These are phyloP conservation scores for Doris montereyensis DNA, from an alignment of 2,888 invertebrate species.

Conservation along the genomic window DNA sequence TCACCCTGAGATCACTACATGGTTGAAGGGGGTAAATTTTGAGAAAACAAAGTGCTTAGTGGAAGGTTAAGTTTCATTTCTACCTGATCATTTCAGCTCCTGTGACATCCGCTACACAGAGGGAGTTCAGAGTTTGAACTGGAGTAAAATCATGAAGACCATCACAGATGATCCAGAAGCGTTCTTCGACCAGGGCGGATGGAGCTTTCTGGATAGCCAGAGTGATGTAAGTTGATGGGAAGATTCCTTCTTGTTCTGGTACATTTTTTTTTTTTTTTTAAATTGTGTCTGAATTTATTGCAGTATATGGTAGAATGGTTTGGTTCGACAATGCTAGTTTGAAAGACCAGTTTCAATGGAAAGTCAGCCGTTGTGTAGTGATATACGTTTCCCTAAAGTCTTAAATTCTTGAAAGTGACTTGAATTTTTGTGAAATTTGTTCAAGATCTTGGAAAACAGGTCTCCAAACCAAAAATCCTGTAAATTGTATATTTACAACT, in stretches of 20 bases:
- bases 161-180: slow-evolving; percentile 98
- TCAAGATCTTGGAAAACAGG: too few relatives aligned
- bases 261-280: background rate
- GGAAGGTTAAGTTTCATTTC: too few relatives aligned
- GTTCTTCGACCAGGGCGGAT: slow-evolving; percentile 98
- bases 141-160: slow-evolving; percentile 99
- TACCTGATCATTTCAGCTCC: slow-evolving; percentile 79
- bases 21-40: too few relatives aligned
- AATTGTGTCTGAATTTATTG: background rate
- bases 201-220: slow-evolving; percentile 98
- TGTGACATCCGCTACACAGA: slow-evolving; percentile 98
- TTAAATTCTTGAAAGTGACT: too few relatives aligned
- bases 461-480: too few relatives aligned
- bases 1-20: too few relatives aligned
- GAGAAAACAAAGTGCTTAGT: too few relatives aligned
- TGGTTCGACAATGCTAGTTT: background rate
- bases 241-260: background rate
- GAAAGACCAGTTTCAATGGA: background rate
- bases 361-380: slow-evolving; percentile 68
- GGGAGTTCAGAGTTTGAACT: slow-evolving; percentile 98
- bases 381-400: too few relatives aligned
- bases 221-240: slow-evolving; percentile 75
- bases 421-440: too few relatives aligned
- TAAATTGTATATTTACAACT: too few relatives aligned
- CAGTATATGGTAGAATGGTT: background rate